Conservation (phyloP, 2,797 vertebrate genomes). For the Xiphorhynchus erythropygius region DNA sequence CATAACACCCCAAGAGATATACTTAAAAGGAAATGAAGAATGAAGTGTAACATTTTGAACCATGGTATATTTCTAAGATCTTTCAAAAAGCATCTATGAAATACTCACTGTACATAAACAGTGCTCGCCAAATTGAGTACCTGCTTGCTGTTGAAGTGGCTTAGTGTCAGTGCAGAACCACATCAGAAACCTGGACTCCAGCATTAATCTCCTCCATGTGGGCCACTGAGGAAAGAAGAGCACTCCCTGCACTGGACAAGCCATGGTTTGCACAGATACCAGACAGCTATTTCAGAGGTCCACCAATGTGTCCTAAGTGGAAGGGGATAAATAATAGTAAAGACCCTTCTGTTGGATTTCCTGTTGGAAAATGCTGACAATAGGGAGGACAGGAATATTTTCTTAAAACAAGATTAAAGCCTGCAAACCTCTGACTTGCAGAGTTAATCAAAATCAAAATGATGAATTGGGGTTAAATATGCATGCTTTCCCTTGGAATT, state of each 20-base stretch:
- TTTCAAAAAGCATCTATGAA: conserved; percentile 11
- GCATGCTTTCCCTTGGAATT: conserved; percentile 1
- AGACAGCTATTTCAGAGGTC: neutral
- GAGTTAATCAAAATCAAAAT: conserved; percentile 46
- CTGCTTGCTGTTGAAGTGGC: conserved; percentile 39
- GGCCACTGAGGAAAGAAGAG: neutral
- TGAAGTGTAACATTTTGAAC: neutral
- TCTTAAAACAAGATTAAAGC: conserved; percentile 19
- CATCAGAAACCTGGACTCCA: neutral
- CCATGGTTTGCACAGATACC: neutral
- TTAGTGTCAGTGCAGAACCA: conserved; percentile 6
- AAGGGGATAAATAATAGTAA: neutral
- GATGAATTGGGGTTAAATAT: conserved; percentile 40
- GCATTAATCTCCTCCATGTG: neutral
- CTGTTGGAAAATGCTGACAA: neutral
- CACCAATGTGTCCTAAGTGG: neutral
- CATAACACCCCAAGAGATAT: conserved; percentile 17
- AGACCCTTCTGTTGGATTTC: neutral
- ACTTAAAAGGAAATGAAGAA: conserved; percentile 34
- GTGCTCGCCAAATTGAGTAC: conserved; percentile 19
- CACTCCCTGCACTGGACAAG: neutral
- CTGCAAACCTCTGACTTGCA: neutral
- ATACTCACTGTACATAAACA: conserved; percentile 1
- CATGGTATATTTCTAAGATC: neutral
- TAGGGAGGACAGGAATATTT: neutral